Evolutionary conservation across 2,888 invertebrate species (phyloP).

Genomic region (Tachina grossa): DNA sequence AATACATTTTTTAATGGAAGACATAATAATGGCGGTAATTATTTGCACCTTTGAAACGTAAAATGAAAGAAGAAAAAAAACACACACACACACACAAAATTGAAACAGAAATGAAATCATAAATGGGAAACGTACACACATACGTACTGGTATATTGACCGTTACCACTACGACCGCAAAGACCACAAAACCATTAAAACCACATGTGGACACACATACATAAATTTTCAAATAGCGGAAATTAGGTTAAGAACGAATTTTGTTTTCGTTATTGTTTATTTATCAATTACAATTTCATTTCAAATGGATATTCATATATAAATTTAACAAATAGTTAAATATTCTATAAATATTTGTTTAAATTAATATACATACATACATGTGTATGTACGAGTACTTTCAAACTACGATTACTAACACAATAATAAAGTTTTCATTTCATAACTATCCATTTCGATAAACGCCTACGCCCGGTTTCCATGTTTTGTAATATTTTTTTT

Average conservation of each 20-base stretch:
- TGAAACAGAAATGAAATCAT: conserved; percentile 39
- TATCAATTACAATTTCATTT: conserved; percentile 27
- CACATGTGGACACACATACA: conserved; percentile 68
- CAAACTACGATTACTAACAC: background rate
- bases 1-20: conserved; percentile 50
- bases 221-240: conserved; percentile 50
- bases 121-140: conserved; percentile 60
- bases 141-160: conserved; percentile 60
- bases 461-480: conserved; percentile 56
- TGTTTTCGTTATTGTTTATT: conserved; percentile 29
- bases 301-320: background rate
- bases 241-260: conserved; percentile 61
- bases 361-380: background rate
- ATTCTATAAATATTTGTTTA: background rate
- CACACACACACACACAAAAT: background rate
- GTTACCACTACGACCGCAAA: conserved; percentile 66
- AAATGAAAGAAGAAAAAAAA: background rate
- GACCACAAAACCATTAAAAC: conserved; percentile 70
- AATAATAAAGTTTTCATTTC: background rate
- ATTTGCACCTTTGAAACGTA: conserved; percentile 50
- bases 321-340: background rate
- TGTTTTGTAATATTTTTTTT: conserved; percentile 14
- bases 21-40: conserved; percentile 51
- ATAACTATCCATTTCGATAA: background rate
- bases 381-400: too few species aligned